These are phyloP conservation scores for Actinia tenebrosa DNA, from an alignment of 64 coral and sea anemone genomes.

Conservation along the genomic window DNA sequence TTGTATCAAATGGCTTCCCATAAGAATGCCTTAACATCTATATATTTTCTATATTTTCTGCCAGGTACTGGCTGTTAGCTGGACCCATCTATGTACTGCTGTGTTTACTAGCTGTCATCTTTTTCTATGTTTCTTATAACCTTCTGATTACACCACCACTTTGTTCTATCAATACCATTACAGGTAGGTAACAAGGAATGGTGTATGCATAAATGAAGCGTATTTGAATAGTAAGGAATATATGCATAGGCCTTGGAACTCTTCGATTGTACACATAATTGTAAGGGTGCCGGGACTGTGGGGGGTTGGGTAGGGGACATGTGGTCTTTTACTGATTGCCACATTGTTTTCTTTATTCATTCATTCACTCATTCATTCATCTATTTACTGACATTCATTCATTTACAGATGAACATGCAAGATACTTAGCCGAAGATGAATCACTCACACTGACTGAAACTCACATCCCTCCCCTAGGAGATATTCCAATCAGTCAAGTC, in stretches of 20 bases:
- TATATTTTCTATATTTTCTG: neutral
- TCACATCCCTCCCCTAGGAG: constrained; percentile 65
- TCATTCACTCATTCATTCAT: neutral
- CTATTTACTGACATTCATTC: neutral
- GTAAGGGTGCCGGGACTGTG: too few relatives aligned
- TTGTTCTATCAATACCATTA: constrained; percentile 87
- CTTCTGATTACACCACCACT: constrained; percentile 63
- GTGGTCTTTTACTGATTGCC: too few relatives aligned
- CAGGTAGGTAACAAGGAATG: constrained; percentile 39
- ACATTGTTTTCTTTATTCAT: too few relatives aligned
- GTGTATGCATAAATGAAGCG: too few relatives aligned
- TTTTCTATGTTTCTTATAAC: constrained; percentile 77
- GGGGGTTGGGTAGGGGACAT: too few relatives aligned
- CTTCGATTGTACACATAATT: too few relatives aligned
- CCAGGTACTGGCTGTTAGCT: constrained; percentile 93
- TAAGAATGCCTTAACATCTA: too few relatives aligned
- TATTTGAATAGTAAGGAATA: too few relatives aligned
- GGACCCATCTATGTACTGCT: constrained; percentile 86
- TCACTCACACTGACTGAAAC: neutral
- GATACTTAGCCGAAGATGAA: constrained; percentile 28
- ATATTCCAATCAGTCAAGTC: constrained; percentile 77
- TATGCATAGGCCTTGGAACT: too few relatives aligned
- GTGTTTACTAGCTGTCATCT: constrained; percentile 45
- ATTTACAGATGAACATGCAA: constrained; percentile 70
- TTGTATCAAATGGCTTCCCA: too few relatives aligned